Evolutionary conservation across 2,797 vertebrate species (phyloP).

Genomic region (Psittacula derbiana): DNA sequence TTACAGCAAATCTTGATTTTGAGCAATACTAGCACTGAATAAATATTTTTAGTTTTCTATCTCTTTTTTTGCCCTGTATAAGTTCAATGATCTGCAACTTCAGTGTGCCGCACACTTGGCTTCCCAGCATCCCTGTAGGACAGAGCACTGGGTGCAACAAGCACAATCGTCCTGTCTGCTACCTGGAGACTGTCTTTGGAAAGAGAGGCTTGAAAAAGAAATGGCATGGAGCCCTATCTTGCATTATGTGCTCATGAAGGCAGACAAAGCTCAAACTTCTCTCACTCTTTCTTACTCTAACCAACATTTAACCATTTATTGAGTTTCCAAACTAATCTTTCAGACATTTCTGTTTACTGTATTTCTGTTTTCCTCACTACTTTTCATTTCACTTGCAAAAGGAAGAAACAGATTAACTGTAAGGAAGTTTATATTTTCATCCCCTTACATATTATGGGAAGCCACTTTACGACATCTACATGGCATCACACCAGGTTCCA

Average conservation of each 20-base stretch:
- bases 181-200: not conserved
- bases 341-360: not conserved
- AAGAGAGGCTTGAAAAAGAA: not conserved
- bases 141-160: not conserved
- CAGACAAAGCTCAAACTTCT: not conserved
- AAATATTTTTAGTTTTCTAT: not conserved
- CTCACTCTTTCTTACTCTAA: not conserved
- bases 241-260: not conserved
- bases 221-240: not conserved
- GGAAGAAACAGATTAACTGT: not conserved
- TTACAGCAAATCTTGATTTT: not conserved
- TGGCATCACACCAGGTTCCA: not conserved
- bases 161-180: not conserved
- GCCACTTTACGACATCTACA: not conserved
- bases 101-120: not conserved
- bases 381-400: not conserved
- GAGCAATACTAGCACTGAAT: not conserved
- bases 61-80: not conserved
- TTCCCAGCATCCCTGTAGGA: rapidly evolving
- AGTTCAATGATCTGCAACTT: not conserved
- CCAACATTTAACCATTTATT: not conserved
- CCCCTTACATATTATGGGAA: not conserved
- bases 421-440: not conserved
- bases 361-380: not conserved
- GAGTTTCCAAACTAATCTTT: not conserved